A percentile compares a stretch with the other conserved stretches of the same genome.
phyloP scores from a whole-genome alignment of 2,113 vertebrate species.

The Puffinus mauretanicus region DNA sequence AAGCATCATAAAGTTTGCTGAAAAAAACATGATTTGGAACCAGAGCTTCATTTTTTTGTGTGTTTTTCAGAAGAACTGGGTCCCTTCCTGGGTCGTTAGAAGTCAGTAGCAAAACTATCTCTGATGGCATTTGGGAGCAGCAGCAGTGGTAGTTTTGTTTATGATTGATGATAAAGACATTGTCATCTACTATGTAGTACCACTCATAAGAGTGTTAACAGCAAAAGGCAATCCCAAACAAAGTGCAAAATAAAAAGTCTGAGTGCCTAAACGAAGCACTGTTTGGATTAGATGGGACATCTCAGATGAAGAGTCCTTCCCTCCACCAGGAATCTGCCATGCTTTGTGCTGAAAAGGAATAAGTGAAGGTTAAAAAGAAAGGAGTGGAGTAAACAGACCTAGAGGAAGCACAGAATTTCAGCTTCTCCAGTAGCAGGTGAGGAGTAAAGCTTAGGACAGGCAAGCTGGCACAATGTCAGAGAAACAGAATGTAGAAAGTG shows the following conservation, averaged over 20 bases:
- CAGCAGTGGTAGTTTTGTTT: not conserved
- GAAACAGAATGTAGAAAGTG: not conserved
- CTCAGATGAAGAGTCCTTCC: not conserved
- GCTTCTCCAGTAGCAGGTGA: not conserved
- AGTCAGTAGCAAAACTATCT: not conserved
- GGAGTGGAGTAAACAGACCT: not conserved
- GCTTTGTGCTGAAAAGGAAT: not conserved
- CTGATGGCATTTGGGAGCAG: not conserved
- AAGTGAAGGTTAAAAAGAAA: not conserved
- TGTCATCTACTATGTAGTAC: not conserved
- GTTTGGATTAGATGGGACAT: not conserved
- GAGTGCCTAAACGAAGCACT: not conserved
- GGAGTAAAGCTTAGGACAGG: not conserved
- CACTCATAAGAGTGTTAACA: not conserved
- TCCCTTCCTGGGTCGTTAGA: not conserved
- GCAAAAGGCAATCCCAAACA: not conserved
- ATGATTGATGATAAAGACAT: not conserved
- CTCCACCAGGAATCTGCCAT: not conserved
- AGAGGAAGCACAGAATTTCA: not conserved
- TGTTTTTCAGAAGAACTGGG: not conserved
- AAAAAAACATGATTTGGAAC: not conserved
- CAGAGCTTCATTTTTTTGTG: not conserved
- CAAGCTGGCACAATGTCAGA: not conserved
- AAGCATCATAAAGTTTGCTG: not conserved
- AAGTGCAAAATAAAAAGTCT: not conserved